These are phyloP conservation scores for Podocnemis expansa DNA, from an alignment of 2,113 vertebrate species.

Conservation along the genomic window DNA sequence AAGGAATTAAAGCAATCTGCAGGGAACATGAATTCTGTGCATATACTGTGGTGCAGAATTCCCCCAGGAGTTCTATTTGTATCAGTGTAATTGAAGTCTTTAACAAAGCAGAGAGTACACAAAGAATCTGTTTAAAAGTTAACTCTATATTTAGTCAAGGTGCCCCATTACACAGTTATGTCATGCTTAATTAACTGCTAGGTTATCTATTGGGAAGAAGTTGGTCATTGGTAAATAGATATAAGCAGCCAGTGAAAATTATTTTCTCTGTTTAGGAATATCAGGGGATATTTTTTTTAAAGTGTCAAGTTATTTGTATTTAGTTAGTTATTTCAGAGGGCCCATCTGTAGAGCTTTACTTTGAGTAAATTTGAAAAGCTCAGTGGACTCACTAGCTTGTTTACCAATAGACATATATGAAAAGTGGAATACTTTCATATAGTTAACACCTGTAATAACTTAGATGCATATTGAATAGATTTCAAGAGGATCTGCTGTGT, in stretches of 20 bases:
- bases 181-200: background rate
- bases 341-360: background rate
- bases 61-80: background rate
- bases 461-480: background rate
- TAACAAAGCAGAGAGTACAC: conserved; percentile 21
- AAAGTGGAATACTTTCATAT: background rate
- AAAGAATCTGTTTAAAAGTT: conserved; percentile 5
- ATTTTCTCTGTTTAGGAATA: background rate
- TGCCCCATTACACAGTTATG: background rate
- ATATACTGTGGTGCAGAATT: no score
- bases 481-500: background rate
- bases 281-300: no score
- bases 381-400: background rate
- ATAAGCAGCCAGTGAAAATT: background rate
- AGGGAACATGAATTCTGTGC: no score
- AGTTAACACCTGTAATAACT: background rate
- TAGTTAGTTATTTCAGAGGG: background rate
- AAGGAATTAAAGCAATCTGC: no score
- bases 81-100: conserved; percentile 1
- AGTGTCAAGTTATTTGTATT: no score
- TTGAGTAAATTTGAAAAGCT: background rate
- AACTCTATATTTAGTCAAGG: background rate
- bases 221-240: background rate
- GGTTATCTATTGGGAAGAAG: background rate
- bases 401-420: background rate